Conservation (phyloP, 1,140 invertebrate species). For the Venustaconcha ellipsiformis region DNA sequence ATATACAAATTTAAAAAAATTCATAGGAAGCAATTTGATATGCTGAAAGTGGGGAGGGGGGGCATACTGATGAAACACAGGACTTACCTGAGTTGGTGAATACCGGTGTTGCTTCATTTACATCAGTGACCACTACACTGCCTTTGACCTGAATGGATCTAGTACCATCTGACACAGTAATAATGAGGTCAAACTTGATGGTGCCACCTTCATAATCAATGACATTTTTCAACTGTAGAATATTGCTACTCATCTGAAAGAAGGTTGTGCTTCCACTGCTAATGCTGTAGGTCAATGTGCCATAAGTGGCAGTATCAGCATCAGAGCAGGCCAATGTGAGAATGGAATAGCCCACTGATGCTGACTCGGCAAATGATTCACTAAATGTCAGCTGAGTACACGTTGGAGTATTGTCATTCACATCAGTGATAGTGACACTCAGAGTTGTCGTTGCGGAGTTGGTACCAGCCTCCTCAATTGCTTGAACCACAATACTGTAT, state of each 20-base stretch:
- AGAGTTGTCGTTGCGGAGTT: constrained; percentile 39
- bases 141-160: constrained; percentile 34
- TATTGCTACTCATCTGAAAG: constrained; percentile 30
- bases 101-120: constrained; percentile 47
- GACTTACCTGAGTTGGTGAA: constrained; percentile 24
- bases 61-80: too few relatives aligned
- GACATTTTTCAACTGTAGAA: constrained; percentile 25
- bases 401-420: constrained; percentile 51
- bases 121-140: constrained; percentile 34
- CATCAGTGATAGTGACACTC: constrained; percentile 43
- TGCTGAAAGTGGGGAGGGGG: too few relatives aligned
- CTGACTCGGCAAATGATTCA: constrained; percentile 20
- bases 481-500: constrained; percentile 42
- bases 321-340: constrained; percentile 42
- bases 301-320: constrained; percentile 26
- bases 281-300: constrained; percentile 42
- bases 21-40: too few relatives aligned
- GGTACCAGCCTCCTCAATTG: constrained; percentile 38
- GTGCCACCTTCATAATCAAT: constrained; percentile 46
- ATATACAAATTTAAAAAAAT: too few relatives aligned
- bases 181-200: constrained; percentile 38
- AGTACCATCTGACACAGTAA: constrained; percentile 45
- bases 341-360: constrained; percentile 19
- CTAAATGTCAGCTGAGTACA: constrained; percentile 37
- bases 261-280: constrained; percentile 34